These are phyloP conservation scores for Stomatorhinus ivindoensis DNA, from an alignment of 2,113 vertebrate genomes.

Conservation along the genomic window DNA sequence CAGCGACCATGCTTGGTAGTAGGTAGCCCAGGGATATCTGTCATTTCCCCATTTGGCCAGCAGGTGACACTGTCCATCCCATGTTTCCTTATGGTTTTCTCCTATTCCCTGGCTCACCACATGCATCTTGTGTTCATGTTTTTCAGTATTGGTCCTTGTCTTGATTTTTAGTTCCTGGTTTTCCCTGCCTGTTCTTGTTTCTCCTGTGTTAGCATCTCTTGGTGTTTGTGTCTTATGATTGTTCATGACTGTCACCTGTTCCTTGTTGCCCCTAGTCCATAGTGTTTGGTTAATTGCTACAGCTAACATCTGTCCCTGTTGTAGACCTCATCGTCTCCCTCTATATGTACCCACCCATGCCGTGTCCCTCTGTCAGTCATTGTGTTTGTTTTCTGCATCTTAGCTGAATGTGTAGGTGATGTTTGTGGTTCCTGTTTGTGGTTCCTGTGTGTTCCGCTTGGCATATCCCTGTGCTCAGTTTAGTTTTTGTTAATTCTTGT, in stretches of 20 bases:
- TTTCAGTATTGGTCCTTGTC: background rate
- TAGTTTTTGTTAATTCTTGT: background rate
- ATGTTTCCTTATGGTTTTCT: background rate
- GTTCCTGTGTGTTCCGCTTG: background rate
- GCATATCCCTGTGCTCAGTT: background rate
- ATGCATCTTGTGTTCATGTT: background rate
- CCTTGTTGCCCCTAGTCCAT: background rate
- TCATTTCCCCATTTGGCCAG: background rate
- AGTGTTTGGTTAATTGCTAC: background rate
- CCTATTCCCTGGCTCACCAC: background rate
- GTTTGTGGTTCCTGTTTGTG: background rate
- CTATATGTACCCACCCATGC: background rate
- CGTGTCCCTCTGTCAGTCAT: background rate
- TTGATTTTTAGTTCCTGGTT: background rate
- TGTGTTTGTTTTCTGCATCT: background rate
- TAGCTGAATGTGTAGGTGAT: background rate
- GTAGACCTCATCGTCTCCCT: background rate
- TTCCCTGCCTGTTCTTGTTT: background rate
- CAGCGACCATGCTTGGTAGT: background rate
- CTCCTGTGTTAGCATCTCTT: background rate
- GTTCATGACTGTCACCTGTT: background rate
- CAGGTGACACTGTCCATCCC: background rate
- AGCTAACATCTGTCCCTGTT: background rate
- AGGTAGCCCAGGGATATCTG: background rate
- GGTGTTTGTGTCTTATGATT: background rate